Evolutionary conservation across 37 sponge, comb jelly and placozoan species (phyloP), one percentile per base, ranked within the genome.

Genomic region (Beroe ovata): DNA sequence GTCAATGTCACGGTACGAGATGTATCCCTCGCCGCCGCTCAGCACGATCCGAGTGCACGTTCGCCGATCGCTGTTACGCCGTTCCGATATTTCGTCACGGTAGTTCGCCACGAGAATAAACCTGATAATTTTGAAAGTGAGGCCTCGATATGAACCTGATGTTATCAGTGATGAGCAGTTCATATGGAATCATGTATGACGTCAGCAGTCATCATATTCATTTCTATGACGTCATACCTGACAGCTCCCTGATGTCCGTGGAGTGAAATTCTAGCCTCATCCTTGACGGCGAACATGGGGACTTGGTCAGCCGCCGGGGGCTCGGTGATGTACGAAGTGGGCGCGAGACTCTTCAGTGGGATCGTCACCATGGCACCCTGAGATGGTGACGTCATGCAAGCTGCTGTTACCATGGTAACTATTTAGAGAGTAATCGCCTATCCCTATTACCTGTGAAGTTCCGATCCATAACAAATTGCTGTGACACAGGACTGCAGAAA

Each of bases 311-410:
- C 28, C 3, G 63, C 28, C 0, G 84, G 84, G 47, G 84, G 84
- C 28, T 77, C 84, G 8, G 47, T 37, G 25, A 77, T 35, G 84
- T 77, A 77, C 54, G 84, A 77, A 25, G 47, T 40, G 19, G 42
- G 54, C 18, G 84, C 26, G 47, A 77, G 84, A n/a, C 54, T 42
- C 28, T 77, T 77, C 23, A 77, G 84, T 21, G 84, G 84, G 26
- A 77, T 77, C 8, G 84, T 77, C 20, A 77, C 84, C 54, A 77
- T 39, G 84, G 84, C 84, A 77, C 84, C 84, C 84, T 77, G 84
- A 23, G 54, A n/a, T n/a, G n/a, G n/a, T n/a, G n/a, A n/a, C n/a
- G n/a, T n/a, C n/a, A n/a, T n/a, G n/a, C n/a, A n/a, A n/a, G n/a
- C n/a, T n/a, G n/a, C n/a, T n/a, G n/a, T n/a, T n/a, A n/a, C n/a